Base-by-base conservation (phyloP, 2,113 vertebrate genomes). In the Synchiropus splendidus region DNA sequence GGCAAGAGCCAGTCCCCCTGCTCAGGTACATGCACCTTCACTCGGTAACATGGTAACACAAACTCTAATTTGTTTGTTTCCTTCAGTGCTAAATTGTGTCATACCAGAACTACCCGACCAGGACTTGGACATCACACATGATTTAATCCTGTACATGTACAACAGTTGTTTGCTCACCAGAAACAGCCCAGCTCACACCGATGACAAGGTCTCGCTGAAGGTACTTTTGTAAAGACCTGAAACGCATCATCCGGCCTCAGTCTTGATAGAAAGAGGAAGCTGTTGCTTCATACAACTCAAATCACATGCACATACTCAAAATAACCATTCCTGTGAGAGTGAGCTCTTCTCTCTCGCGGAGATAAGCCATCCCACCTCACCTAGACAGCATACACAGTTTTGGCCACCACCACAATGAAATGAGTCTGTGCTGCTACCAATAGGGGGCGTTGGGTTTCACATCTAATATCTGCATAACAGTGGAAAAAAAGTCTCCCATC, bases 11-110 rank as follows among this genome's bases (percentile, higher is more conserved):
- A 8, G n/a, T 45, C 31, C 16, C 63, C 2, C 2, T 84, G 81
- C 47, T 62, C 50, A 9, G 65, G 82, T 83, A 51, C 64, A 61
- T n/a, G n/a, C n/a, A n/a, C n/a, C n/a, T n/a, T n/a, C 39, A 37
- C 31, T 16, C 12, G 10, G n/a, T 18, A n/a, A n/a, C n/a, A n/a
- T n/a, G n/a, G n/a, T n/a, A n/a, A n/a, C n/a, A n/a, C n/a, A n/a
- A n/a, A n/a, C 14, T 2, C n/a, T 36, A 31, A 31, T 51, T 39
- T 18, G 27, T 54, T 38, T 4, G 68, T 15, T 67, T 67, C 59
- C 51, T 16, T 18, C 48, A 86, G 84, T 42, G 4, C 33, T 79
- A 5, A 39, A 61, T 5, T 83, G 71, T 44, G 53, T 30, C 13
- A 13, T 33, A 8, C 9, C 12, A 1, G 3, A 9, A 36, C 10